These are phyloP conservation scores for Yponomeuta evonymella DNA, from an alignment of 2,888 invertebrate genomes.

Conservation along the genomic window DNA sequence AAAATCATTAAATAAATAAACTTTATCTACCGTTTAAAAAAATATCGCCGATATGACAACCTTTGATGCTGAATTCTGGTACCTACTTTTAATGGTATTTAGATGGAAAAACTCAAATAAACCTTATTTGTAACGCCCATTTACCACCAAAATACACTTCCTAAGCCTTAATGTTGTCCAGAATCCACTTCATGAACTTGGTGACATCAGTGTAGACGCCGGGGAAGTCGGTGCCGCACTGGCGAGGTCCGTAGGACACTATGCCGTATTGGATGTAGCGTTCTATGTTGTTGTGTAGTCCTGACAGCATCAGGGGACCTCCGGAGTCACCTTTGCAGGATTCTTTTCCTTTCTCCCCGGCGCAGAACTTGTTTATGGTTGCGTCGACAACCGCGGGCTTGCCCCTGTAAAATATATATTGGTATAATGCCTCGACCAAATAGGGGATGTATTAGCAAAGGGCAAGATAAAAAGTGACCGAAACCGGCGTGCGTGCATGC, in stretches of 20 bases:
- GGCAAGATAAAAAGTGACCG: too few species aligned
- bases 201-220: conserved; percentile 57
- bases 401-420: conserved; percentile 17
- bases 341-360: conserved; percentile 65
- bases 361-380: conserved; percentile 26
- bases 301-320: conserved; percentile 72
- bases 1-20: too few species aligned
- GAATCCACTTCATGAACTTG: conserved; percentile 53
- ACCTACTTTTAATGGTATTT: too few species aligned
- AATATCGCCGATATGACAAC: too few species aligned
- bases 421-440: too few species aligned
- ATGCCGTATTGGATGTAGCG: conserved; percentile 36
- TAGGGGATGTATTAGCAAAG: too few species aligned
- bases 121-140: neutral
- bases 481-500: too few species aligned
- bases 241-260: conserved; percentile 29
- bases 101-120: neutral
- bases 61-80: too few species aligned
- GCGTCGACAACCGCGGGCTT: conserved; percentile 13
- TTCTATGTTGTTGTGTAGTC: conserved; percentile 13
- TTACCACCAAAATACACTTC: neutral
- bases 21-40: too few species aligned
- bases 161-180: conserved; percentile 30
- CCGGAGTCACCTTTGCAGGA: conserved; percentile 81
- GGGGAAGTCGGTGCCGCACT: conserved; percentile 44